These are phyloP conservation scores for Ophthalmolycus amberensis DNA, from an alignment of 2,113 vertebrate species.

Conservation along the genomic window DNA sequence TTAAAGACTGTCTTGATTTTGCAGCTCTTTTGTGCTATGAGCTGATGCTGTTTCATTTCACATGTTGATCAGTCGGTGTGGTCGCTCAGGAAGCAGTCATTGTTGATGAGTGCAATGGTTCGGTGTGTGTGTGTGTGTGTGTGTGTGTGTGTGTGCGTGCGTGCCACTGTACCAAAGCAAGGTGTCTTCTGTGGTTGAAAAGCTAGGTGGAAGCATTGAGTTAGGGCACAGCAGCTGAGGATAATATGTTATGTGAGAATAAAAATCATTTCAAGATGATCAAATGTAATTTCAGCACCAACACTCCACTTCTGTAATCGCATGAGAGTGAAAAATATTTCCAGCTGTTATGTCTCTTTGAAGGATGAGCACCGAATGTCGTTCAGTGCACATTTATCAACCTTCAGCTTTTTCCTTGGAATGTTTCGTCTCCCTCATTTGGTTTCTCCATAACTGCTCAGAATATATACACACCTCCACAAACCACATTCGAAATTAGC, in stretches of 20 bases:
- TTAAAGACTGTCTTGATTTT: constrained; percentile 3
- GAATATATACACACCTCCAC: background rate
- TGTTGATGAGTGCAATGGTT: constrained; percentile 32
- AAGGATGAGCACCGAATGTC: constrained; percentile 22
- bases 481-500: constrained; percentile 28
- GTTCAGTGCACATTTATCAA: constrained; percentile 30
- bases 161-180: constrained; percentile 33
- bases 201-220: constrained; percentile 80
- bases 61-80: constrained; percentile 18
- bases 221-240: constrained; percentile 47
- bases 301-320: background rate
- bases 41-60: constrained; percentile 22
- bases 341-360: constrained; percentile 19
- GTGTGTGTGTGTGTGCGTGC: constrained; percentile 16
- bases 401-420: background rate
- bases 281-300: constrained; percentile 35
- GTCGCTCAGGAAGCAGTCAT: background rate
- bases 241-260: constrained; percentile 31
- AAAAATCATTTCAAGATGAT: constrained; percentile 44
- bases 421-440: constrained; percentile 29
- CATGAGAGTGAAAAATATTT: background rate
- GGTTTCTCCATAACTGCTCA: constrained; percentile 1
- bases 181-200: constrained; percentile 72
- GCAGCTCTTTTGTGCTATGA: background rate
- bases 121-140: constrained; percentile 1